Percentiles rank a stretch among this genome's conserved stretches.
phyloP scores from a whole-genome alignment of 2,797 vertebrate genomes.

The Danio albolineatus region DNA sequence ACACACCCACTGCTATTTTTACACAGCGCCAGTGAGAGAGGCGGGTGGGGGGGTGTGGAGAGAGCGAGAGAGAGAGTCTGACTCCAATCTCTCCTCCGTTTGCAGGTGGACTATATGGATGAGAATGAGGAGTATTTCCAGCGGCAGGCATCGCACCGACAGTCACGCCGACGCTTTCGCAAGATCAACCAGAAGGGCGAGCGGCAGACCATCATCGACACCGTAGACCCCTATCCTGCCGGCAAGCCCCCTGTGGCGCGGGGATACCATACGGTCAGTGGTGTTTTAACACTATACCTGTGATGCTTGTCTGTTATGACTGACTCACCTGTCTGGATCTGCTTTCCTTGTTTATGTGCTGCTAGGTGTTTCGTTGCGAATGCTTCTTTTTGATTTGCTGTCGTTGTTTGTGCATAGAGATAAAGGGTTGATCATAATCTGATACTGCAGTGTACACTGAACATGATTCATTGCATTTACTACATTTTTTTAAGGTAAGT shows the following conservation, averaged over 20 bases:
- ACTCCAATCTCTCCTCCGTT: conserved; percentile 52
- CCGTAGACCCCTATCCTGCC: conserved; percentile 93
- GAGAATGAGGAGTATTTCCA: conserved; percentile 99
- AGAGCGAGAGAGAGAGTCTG: conserved; percentile 62
- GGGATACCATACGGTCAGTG: conserved; percentile 96
- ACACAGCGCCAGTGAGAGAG: conserved; percentile 61
- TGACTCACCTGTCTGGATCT: conserved; percentile 11
- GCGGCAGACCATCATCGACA: conserved; percentile 98
- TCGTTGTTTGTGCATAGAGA: not conserved
- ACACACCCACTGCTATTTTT: conserved; percentile 77
- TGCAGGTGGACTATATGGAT: conserved; percentile 99
- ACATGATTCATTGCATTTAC: too few relatives aligned
- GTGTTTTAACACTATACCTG: not conserved
- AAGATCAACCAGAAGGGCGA: conserved; percentile 99
- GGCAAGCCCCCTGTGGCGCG: conserved; percentile 93
- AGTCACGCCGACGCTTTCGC: conserved; percentile 95
- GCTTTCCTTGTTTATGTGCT: not conserved
- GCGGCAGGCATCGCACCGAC: conserved; percentile 95
- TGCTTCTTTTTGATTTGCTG: not conserved
- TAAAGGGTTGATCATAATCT: not conserved
- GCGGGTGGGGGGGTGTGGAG: conserved; percentile 41
- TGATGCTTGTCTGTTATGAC: not conserved
- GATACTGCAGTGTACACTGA: not conserved
- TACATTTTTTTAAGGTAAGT: too few relatives aligned
- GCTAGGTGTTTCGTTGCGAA: not conserved